Evolutionary conservation across 2,797 vertebrate species (phyloP).

Genomic region (Enteromius unitaeniatus): DNA sequence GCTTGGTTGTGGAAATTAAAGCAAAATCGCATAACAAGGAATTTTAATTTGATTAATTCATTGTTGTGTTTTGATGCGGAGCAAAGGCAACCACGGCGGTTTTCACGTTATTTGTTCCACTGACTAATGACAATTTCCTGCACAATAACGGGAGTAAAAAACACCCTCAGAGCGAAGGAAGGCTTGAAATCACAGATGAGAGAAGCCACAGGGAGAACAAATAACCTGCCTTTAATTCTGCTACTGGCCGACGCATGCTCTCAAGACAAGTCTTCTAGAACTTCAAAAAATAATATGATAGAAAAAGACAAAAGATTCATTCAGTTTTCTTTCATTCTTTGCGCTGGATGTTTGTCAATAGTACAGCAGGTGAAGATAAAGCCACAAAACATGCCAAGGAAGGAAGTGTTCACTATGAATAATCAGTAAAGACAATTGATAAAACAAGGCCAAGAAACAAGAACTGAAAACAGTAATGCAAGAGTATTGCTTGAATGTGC

Average conservation of each 20-base stretch:
- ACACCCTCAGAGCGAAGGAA: conserved; percentile 81
- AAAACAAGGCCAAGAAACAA: conserved; percentile 8
- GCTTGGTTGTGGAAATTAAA: conserved; percentile 88
- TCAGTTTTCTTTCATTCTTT: conserved; percentile 54
- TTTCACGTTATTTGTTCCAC: conserved; percentile 88
- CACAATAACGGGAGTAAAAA: conserved; percentile 82
- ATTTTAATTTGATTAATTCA: conserved; percentile 91
- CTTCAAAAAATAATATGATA: conserved; percentile 66
- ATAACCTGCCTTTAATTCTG: conserved; percentile 79
- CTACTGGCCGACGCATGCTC: conserved; percentile 69
- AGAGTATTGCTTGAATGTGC: background rate
- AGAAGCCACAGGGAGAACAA: conserved; percentile 80
- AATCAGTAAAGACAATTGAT: conserved; percentile 38
- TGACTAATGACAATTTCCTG: conserved; percentile 86
- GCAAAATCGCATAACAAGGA: conserved; percentile 85
- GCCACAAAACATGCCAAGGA: conserved; percentile 34
- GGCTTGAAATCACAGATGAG: conserved; percentile 78
- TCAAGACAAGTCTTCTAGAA: conserved; percentile 56
- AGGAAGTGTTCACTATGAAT: conserved; percentile 56
- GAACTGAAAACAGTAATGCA: background rate
- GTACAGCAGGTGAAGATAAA: conserved; percentile 15
- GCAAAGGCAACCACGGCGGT: conserved; percentile 82
- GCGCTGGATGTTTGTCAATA: conserved; percentile 38
- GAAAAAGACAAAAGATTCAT: conserved; percentile 63
- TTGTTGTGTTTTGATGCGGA: conserved; percentile 84